Evolutionary conservation across 2,888 invertebrate species (phyloP), one percentile per base, ranked within the genome.

Genomic region (Temnothorax unifasciatus): DNA sequence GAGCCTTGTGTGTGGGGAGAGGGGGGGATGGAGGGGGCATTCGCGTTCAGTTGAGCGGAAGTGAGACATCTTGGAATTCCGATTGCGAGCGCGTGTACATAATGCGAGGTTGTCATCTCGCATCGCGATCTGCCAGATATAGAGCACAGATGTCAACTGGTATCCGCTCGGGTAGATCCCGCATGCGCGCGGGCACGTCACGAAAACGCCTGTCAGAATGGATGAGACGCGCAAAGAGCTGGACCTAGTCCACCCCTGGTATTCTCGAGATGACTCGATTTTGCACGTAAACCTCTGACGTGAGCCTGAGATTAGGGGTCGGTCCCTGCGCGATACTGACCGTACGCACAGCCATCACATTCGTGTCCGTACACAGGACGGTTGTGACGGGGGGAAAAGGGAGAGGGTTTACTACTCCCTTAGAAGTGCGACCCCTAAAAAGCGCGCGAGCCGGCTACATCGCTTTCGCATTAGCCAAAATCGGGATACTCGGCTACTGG

Each of bases 391-490:
- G 1, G 0, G 9, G 29, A 9, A 25, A 25, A 29, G 29, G 11
- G 29, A 50, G 13, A 64, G 29, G 52, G 18, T 59, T 50, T 50
- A 11, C 38, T 59, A 29, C 13, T n/a, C 52, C 38, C 38, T 50
- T 41, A 41, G 29, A 82, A 75, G 44, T 21, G 50, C 61, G 52
- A 41, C 82, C 63, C 25, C 34, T 44, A 69, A 83, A 83, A 82
- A 68, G 61, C 66, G 25, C 47, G n/a, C 61, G 18, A 61, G 47
- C 6, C n/a, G 15, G 34, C 79, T 89, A 90, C 89, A 90, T 88
- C 84, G 89, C 77, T 89, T 86, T 88, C 85, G 88, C 90, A 90
- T 90, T 90, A 90, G 83, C 77, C 85, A 69, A 68, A 81, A 83
- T 88, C 84, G n/a, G 71, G 25, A 38, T 38, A 47, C 1, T 44